Evolutionary conservation across 2,797 vertebrate species (phyloP).

Genomic region (Capromys pilorides): DNA sequence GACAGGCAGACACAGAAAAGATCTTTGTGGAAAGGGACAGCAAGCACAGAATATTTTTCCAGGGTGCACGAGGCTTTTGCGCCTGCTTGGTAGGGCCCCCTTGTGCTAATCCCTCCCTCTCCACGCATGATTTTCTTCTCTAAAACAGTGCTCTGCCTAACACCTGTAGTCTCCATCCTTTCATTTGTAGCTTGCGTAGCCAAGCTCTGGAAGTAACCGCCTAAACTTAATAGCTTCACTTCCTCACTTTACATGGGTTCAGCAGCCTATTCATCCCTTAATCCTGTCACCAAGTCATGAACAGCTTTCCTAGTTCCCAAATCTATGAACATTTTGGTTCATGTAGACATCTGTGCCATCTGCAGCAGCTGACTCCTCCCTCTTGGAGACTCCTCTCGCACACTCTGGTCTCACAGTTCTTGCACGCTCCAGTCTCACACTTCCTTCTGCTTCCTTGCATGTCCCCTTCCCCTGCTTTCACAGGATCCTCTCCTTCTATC

Average conservation of each 20-base stretch:
- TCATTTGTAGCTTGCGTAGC: not conserved
- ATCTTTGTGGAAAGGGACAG: not conserved
- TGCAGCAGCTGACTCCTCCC: not conserved
- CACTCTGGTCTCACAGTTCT: not conserved
- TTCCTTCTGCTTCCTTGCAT: not conserved
- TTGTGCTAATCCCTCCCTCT: not conserved
- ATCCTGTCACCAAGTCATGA: not conserved
- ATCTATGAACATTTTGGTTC: not conserved
- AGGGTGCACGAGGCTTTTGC: rapidly evolving
- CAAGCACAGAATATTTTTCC: not conserved
- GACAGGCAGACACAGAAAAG: not conserved
- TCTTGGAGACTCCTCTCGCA: not conserved
- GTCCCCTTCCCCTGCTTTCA: not conserved
- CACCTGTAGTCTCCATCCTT: not conserved
- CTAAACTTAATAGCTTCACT: not conserved
- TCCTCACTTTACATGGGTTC: not conserved
- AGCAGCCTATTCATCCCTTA: not conserved
- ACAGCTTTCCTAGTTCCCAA: not conserved
- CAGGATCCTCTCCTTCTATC: not conserved
- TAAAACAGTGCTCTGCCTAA: not conserved
- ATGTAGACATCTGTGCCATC: not conserved
- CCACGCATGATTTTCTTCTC: not conserved
- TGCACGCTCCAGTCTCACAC: not conserved
- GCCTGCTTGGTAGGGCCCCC: not conserved
- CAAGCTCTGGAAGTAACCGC: not conserved